Conservation (phyloP, 2,113 vertebrate species). For the Sterna hirundo region DNA sequence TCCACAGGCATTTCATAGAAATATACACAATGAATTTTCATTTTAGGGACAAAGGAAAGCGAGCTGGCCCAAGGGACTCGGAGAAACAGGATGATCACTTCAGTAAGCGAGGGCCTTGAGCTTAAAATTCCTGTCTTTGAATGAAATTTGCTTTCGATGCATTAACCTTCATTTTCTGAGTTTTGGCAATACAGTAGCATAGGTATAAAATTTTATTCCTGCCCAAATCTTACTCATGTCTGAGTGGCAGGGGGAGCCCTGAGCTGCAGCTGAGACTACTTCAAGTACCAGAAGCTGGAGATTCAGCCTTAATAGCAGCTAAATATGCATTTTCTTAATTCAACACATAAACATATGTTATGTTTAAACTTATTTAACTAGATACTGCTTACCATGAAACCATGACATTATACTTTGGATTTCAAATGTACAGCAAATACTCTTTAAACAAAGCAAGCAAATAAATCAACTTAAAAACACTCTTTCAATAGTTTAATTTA, state of each 20-base stretch:
- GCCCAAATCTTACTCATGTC: neutral
- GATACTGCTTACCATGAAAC: neutral
- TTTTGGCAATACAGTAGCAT: neutral
- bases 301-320: neutral
- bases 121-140: neutral
- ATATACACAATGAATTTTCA: neutral
- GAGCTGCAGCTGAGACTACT: neutral
- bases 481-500: neutral
- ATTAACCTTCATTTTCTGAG: neutral
- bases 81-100: neutral
- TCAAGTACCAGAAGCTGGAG: neutral
- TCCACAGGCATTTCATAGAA: neutral
- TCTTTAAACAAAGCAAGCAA: neutral
- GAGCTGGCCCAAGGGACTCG: neutral
- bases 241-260: fast-evolving
- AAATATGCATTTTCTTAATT: neutral
- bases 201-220: neutral
- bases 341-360: neutral
- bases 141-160: neutral
- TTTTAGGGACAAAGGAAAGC: neutral
- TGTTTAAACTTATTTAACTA: neutral
- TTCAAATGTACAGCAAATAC: neutral
- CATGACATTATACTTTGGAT: neutral
- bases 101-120: neutral
- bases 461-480: neutral